Evolutionary conservation across 2,113 vertebrate genomes (phyloP).

Genomic region (Paratilapia polleni): DNA sequence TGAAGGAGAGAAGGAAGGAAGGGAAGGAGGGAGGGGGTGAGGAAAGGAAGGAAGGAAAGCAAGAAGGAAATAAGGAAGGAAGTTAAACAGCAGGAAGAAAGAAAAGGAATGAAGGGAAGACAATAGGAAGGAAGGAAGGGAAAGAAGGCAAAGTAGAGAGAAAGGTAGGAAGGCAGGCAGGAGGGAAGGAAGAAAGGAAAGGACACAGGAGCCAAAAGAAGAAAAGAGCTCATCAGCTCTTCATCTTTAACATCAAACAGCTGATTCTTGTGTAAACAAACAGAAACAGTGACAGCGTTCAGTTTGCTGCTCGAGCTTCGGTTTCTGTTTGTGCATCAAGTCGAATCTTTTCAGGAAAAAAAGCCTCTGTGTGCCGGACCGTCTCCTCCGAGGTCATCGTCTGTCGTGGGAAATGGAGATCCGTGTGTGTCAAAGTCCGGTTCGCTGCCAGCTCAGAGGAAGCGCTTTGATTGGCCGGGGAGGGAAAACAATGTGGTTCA

Average conservation of each 20-base stretch:
- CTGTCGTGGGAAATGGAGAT: background rate
- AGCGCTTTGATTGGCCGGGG: constrained; percentile 3
- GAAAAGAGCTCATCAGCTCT: background rate
- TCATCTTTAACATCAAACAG: background rate
- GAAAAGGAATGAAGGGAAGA: background rate
- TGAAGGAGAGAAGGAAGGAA: background rate
- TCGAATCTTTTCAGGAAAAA: background rate
- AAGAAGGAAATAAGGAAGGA: background rate
- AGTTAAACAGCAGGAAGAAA: background rate
- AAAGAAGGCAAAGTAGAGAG: too few species aligned
- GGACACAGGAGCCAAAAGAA: background rate
- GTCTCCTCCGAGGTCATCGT: background rate
- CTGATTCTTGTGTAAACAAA: constrained; percentile 13
- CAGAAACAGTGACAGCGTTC: background rate
- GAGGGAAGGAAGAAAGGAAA: background rate
- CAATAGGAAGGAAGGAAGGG: background rate
- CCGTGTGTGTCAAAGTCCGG: background rate
- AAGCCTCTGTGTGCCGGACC: background rate
- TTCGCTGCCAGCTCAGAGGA: background rate
- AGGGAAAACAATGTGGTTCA: background rate
- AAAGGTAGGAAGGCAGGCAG: too few species aligned
- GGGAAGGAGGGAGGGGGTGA: background rate
- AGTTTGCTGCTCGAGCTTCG: background rate
- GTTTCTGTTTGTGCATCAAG: background rate
- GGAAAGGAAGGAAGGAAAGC: background rate